Evolutionary conservation across 2,888 invertebrate species (phyloP).

Genomic region (Crioceris asparagi): DNA sequence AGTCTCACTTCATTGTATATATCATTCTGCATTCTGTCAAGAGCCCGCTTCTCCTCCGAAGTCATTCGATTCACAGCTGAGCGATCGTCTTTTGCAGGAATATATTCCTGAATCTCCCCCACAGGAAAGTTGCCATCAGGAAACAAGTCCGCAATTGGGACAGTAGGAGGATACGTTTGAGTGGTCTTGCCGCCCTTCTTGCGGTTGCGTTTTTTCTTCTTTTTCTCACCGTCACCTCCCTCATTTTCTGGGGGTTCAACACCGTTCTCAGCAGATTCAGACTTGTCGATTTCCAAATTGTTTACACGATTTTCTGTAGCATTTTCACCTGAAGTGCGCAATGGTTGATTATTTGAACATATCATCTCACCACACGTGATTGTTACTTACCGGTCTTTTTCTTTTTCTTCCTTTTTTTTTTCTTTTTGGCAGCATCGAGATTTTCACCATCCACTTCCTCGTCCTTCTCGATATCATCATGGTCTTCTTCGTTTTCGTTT

Average conservation of each 20-base stretch:
- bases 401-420: slow-evolving; percentile 84
- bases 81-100: slow-evolving; percentile 62
- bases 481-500: slow-evolving; percentile 39
- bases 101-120: slow-evolving; percentile 83
- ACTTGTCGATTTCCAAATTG: slow-evolving; percentile 1
- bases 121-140: slow-evolving; percentile 76
- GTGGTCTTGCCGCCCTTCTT: slow-evolving; percentile 41
- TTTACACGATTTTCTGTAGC: slow-evolving; percentile 6
- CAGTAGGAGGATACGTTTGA: slow-evolving; percentile 69
- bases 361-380: too few species aligned
- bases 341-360: too few species aligned
- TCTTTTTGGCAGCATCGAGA: slow-evolving; percentile 56
- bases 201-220: slow-evolving; percentile 55
- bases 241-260: slow-evolving; percentile 14
- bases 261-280: neutral
- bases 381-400: slow-evolving; percentile 13
- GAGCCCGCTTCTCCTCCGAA: slow-evolving; percentile 77
- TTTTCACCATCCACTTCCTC: slow-evolving; percentile 49
- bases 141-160: slow-evolving; percentile 76
- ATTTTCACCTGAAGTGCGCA: neutral
- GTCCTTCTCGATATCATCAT: slow-evolving; percentile 34
- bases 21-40: slow-evolving; percentile 85
- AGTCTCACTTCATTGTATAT: slow-evolving; percentile 90
- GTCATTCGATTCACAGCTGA: slow-evolving; percentile 79
- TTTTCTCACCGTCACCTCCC: slow-evolving; percentile 49